These are phyloP conservation scores for Acrobasis suavella DNA, from an alignment of 2,888 invertebrate genomes.

Conservation along the genomic window DNA sequence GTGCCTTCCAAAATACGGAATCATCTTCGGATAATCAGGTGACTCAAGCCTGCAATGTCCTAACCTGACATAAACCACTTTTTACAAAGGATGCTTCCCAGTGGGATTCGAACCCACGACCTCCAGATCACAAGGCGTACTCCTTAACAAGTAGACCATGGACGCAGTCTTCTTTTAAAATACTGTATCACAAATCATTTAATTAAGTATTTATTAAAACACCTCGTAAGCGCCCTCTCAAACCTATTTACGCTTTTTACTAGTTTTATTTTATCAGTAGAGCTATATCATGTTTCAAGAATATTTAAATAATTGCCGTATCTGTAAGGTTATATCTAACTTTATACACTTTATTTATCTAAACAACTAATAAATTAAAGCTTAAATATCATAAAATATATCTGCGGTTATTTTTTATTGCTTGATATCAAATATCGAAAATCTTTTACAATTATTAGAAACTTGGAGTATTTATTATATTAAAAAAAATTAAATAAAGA, in stretches of 20 bases:
- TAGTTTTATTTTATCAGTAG: background rate
- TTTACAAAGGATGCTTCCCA: too few species aligned
- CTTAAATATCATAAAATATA: background rate
- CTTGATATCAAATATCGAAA: background rate
- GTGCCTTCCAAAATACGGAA: too few species aligned
- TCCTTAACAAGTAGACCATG: too few species aligned
- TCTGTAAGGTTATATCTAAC: conserved; percentile 3
- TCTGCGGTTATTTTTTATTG: background rate
- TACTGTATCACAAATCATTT: too few species aligned
- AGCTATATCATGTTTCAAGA: background rate
- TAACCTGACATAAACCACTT: too few species aligned
- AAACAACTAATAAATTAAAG: background rate
- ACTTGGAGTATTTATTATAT: background rate
- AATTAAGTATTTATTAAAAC: too few species aligned
- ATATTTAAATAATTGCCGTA: background rate
- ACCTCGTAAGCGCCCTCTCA: too few species aligned
- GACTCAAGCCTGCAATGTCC: too few species aligned
- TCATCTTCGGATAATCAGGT: too few species aligned
- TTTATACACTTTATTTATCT: conserved; percentile 2
- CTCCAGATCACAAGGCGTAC: too few species aligned
- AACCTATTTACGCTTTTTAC: background rate
- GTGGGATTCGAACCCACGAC: too few species aligned
- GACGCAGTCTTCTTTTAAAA: too few species aligned
- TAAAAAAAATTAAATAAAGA: background rate
- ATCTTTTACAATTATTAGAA: background rate